A percentile compares a stretch with the other conserved stretches of the same genome.
Evolutionary conservation across 1,140 invertebrate species (phyloP).

Genomic region (Drosophila prosaltans): DNA sequence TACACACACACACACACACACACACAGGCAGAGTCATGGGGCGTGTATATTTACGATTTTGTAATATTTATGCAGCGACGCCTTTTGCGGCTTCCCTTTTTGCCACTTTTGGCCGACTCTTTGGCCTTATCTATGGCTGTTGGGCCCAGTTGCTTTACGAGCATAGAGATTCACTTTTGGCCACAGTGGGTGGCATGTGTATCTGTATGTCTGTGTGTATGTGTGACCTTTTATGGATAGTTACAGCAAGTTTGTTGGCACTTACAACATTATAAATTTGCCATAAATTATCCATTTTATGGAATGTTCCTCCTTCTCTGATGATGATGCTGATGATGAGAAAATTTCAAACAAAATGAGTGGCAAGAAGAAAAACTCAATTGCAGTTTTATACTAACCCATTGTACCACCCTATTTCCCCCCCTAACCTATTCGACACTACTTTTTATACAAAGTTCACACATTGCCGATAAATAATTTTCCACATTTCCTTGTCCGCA

Average conservation of each 20-base stretch:
- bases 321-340: slow-evolving; percentile 39
- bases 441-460: slow-evolving; percentile 20
- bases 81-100: slow-evolving; percentile 39
- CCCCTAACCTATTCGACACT: neutral
- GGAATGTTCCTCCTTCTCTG: slow-evolving; percentile 30
- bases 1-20: slow-evolving; percentile 8
- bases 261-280: slow-evolving; percentile 78
- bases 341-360: slow-evolving; percentile 41
- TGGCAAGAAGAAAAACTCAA: neutral
- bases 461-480: slow-evolving; percentile 27
- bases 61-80: slow-evolving; percentile 67
- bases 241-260: slow-evolving; percentile 78
- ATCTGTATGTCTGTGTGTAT: slow-evolving; percentile 2
- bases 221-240: slow-evolving; percentile 65
- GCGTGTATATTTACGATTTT: slow-evolving; percentile 67
- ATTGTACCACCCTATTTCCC: too few species aligned
- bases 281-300: slow-evolving; percentile 74
- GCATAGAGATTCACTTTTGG: slow-evolving; percentile 44
- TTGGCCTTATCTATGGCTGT: slow-evolving; percentile 37
- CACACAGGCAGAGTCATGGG: slow-evolving; percentile 19
- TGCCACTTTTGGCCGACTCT: slow-evolving; percentile 3
- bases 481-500: slow-evolving; percentile 26
- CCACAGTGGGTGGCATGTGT: slow-evolving; percentile 43
- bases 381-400: neutral
- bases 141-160: slow-evolving; percentile 67